These are phyloP conservation scores for Crambe crambe DNA, from an alignment of 37 sponge, comb jelly and placozoan species.

Conservation along the genomic window DNA sequence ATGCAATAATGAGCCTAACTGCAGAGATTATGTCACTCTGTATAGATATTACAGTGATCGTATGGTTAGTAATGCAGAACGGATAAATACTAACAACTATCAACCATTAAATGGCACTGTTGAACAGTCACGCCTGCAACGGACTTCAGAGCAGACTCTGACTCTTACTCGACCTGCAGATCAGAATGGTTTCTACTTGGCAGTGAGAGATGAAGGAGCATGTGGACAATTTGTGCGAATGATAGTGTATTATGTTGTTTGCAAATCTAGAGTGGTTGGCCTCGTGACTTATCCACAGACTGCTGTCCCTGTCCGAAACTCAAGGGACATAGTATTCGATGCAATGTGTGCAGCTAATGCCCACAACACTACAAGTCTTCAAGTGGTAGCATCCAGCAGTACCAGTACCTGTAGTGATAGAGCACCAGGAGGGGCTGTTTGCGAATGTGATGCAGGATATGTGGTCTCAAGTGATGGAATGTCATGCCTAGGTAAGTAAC, in stretches of 20 bases:
- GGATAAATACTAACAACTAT: not conserved
- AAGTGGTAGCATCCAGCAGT: not conserved
- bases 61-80: not conserved
- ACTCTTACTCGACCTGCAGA: not conserved
- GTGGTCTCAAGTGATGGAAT: not conserved
- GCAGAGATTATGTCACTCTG: not conserved
- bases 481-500: not conserved
- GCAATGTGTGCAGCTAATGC: constrained; percentile 4
- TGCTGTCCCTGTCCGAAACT: not conserved
- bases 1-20: too few species aligned
- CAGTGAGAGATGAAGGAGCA: not conserved
- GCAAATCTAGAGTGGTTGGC: not conserved
- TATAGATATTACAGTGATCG: not conserved
- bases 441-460: not conserved
- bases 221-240: not conserved
- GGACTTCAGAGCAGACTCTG: not conserved
- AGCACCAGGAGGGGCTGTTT: not conserved
- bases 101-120: not conserved
- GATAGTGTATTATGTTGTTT: not conserved
- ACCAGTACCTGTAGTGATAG: not conserved
- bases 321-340: not conserved
- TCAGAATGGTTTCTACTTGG: constrained; percentile 4
- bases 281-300: constrained; percentile 16
- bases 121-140: not conserved
- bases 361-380: not conserved